phyloP scores from a whole-genome alignment of 2,113 vertebrate species.

The Pipra filicauda region DNA sequence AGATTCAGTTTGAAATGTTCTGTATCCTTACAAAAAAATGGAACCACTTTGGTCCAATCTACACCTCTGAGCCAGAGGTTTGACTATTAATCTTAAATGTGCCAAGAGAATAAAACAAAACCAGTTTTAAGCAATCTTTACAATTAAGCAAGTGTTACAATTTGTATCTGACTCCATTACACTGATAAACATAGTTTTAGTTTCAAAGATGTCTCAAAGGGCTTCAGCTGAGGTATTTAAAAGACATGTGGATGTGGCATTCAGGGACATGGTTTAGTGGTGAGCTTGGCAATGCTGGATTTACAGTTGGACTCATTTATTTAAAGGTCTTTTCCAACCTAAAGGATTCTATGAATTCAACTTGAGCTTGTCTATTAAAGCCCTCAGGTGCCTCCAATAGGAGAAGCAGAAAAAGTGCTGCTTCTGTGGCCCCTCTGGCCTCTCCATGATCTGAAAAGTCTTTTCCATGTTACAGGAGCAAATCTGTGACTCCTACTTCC shows the following conservation, averaged over 20 bases:
- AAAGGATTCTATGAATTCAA: neutral
- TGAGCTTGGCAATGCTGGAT: neutral
- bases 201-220: neutral
- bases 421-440: neutral
- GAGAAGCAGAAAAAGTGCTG: neutral
- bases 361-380: neutral
- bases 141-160: neutral
- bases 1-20: neutral
- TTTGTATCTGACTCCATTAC: neutral
- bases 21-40: neutral
- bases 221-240: neutral
- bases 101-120: neutral
- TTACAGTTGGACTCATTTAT: neutral
- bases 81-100: neutral
- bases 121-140: neutral
- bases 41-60: neutral
- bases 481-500: neutral
- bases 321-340: neutral
- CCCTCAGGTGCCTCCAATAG: neutral
- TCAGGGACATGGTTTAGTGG: neutral
- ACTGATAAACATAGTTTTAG: neutral
- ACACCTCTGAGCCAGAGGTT: neutral
- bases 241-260: neutral
- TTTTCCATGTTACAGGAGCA: neutral
- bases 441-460: neutral